Evolutionary conservation across 2,113 vertebrate species (phyloP), one percentile per base, ranked within the genome.

Genomic region (Platysteira castanea): DNA sequence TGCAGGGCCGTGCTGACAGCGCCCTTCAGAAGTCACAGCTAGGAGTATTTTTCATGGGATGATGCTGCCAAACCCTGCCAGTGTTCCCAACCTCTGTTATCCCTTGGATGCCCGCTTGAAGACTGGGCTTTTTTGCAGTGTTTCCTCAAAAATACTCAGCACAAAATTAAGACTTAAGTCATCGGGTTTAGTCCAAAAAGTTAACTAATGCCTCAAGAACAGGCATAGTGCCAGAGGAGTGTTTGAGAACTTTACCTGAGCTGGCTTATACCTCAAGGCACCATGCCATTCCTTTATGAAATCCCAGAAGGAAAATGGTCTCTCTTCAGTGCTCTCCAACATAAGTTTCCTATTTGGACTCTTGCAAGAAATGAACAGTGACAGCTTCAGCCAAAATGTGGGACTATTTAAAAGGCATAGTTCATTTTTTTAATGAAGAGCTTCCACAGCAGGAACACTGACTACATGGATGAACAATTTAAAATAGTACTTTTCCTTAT

Each of bases 81-180:
- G 22, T 77, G 59, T 41, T 49, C 37, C 15, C 73, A 42, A 64
- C 20, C 18, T 56, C 12, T 64, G 1, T 71, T 35, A 28, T 31
- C 6, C 15, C 44, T 19, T 8, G 0, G 0, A 4, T 70, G 15
- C 3, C 27, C 14, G 11, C 49, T 41, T 31, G 35, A 64, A 75
- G 14, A 60, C 23, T 71, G 35, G 9, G 9, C 1, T 3, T 47
- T 35, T 87, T 78, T 74, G 41, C 15, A 18, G 21, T 44, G 6
- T 94, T 91, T 89, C 37, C 19, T 70, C 37, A 19, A 39, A 76
- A 89, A 49, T 17, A 23, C 8, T 31, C 14, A 33, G 47, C 49
- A 56, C 27, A 68, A 84, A 90, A 76, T 75, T 44, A 71, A 77
- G 53, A 33, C 41, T 37, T 17, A 56, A 33, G 30, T 80, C 24